phyloP scores from a whole-genome alignment of 2,797 vertebrate species.

The Antennarius maculatus region DNA sequence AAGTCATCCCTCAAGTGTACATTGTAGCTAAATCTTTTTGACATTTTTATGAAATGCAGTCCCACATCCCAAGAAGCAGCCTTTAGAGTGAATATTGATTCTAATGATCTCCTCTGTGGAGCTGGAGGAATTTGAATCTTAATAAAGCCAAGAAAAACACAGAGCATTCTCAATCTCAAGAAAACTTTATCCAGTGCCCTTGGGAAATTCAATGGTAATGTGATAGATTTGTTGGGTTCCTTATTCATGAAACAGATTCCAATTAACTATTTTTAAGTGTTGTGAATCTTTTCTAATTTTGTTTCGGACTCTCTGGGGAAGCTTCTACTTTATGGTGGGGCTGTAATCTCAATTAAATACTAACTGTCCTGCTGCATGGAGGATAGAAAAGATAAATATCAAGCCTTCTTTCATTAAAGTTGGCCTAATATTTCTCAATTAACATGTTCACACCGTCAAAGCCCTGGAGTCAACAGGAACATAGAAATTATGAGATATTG shows the following conservation, averaged over 20 bases:
- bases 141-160: constrained; percentile 53
- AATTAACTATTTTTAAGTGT: constrained; percentile 27
- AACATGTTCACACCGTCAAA: constrained; percentile 41
- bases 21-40: constrained; percentile 63
- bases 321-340: constrained; percentile 27
- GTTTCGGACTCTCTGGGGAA: constrained; percentile 41
- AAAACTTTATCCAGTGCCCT: constrained; percentile 45
- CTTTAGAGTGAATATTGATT: constrained; percentile 70
- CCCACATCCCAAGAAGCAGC: constrained; percentile 44
- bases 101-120: constrained; percentile 67
- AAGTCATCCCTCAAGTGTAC: constrained; percentile 34
- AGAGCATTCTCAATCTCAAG: constrained; percentile 52
- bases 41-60: constrained; percentile 62
- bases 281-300: constrained; percentile 48
- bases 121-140: constrained; percentile 61
- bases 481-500: constrained; percentile 34
- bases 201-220: constrained; percentile 52
- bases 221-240: constrained; percentile 52
- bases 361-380: constrained; percentile 39
- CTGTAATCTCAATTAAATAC: constrained; percentile 61
- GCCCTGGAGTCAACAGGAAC: constrained; percentile 38
- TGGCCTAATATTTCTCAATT: constrained; percentile 56
- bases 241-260: constrained; percentile 51
- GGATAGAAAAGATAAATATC: constrained; percentile 36
- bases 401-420: constrained; percentile 50